phyloP scores from a whole-genome alignment of 2,888 invertebrate genomes.

The Elysia crispata region DNA sequence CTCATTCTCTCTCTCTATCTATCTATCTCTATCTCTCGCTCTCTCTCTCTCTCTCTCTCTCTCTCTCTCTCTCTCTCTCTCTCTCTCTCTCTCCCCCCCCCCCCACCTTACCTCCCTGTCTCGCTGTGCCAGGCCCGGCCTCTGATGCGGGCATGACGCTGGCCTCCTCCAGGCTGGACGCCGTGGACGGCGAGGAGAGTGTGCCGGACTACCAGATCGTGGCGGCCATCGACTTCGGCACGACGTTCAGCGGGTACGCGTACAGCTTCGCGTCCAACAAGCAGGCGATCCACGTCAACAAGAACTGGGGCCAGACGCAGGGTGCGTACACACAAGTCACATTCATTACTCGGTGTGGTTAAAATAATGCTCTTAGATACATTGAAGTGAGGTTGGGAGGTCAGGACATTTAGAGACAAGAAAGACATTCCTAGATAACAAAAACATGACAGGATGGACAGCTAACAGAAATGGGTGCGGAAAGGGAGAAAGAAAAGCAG shows the following conservation, averaged over 20 bases:
- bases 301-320: conserved; percentile 73
- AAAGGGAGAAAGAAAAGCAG: too few relatives aligned
- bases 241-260: conserved; percentile 72
- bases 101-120: too few relatives aligned
- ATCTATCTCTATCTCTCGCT: too few relatives aligned
- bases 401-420: neutral
- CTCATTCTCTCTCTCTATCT: too few relatives aligned
- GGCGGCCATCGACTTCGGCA: conserved; percentile 72
- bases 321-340: conserved; percentile 44
- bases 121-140: conserved; percentile 21
- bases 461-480: too few relatives aligned
- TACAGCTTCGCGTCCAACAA: conserved; percentile 69
- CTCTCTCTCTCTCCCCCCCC: too few relatives aligned
- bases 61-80: too few relatives aligned
- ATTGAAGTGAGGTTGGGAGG: neutral
- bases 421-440: too few relatives aligned
- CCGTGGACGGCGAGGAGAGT: conserved; percentile 46
- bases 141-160: conserved; percentile 43
- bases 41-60: too few relatives aligned
- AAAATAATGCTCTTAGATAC: neutral
- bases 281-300: conserved; percentile 69
- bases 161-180: conserved; percentile 41
- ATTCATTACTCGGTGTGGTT: too few relatives aligned
- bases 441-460: too few relatives aligned
- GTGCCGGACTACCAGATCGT: conserved; percentile 66